Evolutionary conservation across 1,140 invertebrate species (phyloP).

Genomic region (Drosophila mauritiana): DNA sequence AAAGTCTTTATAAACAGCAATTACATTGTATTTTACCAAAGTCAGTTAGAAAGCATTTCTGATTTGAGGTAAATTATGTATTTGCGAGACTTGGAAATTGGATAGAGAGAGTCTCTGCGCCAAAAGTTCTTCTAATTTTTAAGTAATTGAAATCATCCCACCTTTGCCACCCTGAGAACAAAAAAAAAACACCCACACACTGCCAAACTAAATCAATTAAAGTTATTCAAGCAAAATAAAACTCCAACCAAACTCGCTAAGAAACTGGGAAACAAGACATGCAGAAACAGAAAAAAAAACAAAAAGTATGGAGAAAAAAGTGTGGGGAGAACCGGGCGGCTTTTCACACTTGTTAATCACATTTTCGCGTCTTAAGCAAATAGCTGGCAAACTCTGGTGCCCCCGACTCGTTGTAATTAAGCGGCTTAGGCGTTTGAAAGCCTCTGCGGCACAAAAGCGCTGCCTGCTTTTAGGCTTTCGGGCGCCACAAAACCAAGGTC

Average conservation of each 20-base stretch:
- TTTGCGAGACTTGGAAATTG: no score
- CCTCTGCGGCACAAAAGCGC: constrained; percentile 62
- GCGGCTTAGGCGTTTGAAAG: constrained; percentile 71
- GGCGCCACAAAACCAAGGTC: constrained; percentile 65
- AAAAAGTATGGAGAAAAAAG: constrained; percentile 39
- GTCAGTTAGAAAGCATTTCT: not conserved
- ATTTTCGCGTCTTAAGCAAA: constrained; percentile 82
- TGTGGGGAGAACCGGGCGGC: constrained; percentile 50
- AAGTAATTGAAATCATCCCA: constrained; percentile 48
- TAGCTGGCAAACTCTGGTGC: constrained; percentile 52
- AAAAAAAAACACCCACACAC: constrained; percentile 20
- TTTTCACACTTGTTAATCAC: constrained; percentile 83
- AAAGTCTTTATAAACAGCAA: no score
- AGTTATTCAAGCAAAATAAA: constrained; percentile 75
- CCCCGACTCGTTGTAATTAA: constrained; percentile 76
- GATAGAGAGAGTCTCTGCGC: not conserved
- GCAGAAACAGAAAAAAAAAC: constrained; percentile 46
- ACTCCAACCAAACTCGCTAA: constrained; percentile 41
- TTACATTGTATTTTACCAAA: no score
- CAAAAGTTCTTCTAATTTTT: constrained; percentile 34
- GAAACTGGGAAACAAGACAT: constrained; percentile 36
- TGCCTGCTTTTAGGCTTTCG: constrained; percentile 71
- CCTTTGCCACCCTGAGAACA: not conserved
- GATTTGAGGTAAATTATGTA: constrained; percentile 10
- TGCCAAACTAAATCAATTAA: constrained; percentile 77